Base-by-base conservation (phyloP, 1,140 invertebrate genomes). In the Brevipalpus yothersi region DNA sequence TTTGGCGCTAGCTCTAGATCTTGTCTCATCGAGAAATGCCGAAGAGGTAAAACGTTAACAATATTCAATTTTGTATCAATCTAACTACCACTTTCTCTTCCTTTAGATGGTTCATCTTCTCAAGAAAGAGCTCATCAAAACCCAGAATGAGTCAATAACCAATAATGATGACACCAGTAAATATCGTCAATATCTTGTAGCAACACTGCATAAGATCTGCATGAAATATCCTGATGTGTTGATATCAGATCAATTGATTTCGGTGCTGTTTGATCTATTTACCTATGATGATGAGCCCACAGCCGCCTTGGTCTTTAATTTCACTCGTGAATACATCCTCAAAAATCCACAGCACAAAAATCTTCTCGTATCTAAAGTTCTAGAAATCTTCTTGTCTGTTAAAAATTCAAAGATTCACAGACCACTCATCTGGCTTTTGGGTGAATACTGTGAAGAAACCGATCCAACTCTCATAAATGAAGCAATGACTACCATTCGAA, bases 171-270 rank as follows among this genome's bases (percentile, higher is more conserved):
- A 96, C 69, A 85, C 87, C 41, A 88, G 86, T 40, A 92, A 89
- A 73, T 98, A 98, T 70, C 76, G 92, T 0, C 94, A 97, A 72
- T 75, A 96, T 53, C 75, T 99, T 15, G 93, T 99, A 40, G 77
- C 88, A 60, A 97, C 92, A 10, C 71, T 99, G 59, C 93, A 98
- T 73, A 78, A 84, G 13, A 93, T 90, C 68, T 90, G 86, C 59
- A 88, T 97, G 63, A 95, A 91, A 77, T 99, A 98, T 74, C 92
- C 94, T 3, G 93, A 98, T 72, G 90, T 97, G 57, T 8, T 59
- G 1, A 60, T 65, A 41, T 49, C 51, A 21, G 58, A 42, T 61
- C 53, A 56, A 58, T 41, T 66, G 49, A 62, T 23, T 53, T 66
- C 15, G 61, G 75, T 56, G 71, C 74, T 99, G 59, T 83, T 92